Conservation (phyloP, 1,140 invertebrate genomes). For the Medauroidea extradentata region DNA sequence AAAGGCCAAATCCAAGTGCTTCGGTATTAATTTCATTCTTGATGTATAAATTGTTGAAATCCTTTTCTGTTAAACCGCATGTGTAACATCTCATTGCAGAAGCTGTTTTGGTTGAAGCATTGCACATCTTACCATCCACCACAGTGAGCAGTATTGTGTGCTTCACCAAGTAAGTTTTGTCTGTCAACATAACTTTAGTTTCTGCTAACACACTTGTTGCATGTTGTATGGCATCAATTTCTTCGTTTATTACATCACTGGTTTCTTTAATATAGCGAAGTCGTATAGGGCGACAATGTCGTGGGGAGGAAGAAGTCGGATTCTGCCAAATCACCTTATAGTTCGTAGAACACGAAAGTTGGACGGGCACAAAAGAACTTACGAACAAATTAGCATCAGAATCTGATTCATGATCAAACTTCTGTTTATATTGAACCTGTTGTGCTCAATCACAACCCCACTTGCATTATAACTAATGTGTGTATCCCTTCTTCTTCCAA, state of each 20-base stretch:
- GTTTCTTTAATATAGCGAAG: constrained; percentile 1
- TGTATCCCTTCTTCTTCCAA: no score
- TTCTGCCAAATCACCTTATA: constrained; percentile 33
- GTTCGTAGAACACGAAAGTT: constrained; percentile 22
- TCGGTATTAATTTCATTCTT: no score
- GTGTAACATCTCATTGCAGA: constrained; percentile 41
- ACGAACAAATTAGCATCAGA: constrained; percentile 19
- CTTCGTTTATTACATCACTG: no score
- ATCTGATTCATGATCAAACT: constrained; percentile 26
- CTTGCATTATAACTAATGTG: constrained; percentile 20
- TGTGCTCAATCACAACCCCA: constrained; percentile 36
- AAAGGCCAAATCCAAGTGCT: no score
- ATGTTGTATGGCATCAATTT: no score
- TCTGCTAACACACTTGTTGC: no score
- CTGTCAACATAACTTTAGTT: no score
- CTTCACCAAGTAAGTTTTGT: no score
- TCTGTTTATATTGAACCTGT: constrained; percentile 33
- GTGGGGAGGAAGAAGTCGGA: constrained; percentile 25
- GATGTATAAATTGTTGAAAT: no score
- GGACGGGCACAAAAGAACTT: constrained; percentile 27
- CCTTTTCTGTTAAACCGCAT: constrained; percentile 22
- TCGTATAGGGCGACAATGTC: constrained; percentile 32
- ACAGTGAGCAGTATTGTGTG: constrained; percentile 37
- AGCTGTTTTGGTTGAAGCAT: constrained; percentile 35
- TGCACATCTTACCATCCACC: constrained; percentile 45